Evolutionary conservation across 2,888 invertebrate genomes (phyloP).

Genomic region (Ophion slaviceki): DNA sequence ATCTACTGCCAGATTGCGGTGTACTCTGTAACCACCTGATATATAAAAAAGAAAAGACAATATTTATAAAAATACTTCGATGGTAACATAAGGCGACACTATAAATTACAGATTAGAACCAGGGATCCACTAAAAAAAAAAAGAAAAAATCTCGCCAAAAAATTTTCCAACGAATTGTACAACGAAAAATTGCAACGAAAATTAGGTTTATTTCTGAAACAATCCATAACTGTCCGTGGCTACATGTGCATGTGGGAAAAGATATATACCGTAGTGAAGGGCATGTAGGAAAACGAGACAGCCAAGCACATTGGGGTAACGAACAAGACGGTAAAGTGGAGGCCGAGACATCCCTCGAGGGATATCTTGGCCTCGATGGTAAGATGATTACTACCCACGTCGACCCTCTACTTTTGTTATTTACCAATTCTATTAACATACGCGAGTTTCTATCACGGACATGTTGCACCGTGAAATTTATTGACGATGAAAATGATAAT

Average conservation of each 20-base stretch:
- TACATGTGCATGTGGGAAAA: background rate
- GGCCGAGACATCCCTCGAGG: conserved; percentile 56
- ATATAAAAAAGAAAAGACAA: no score
- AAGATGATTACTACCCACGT: conserved; percentile 66
- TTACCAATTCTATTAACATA: conserved; percentile 62
- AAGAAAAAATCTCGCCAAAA: no score
- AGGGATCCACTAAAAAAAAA: no score
- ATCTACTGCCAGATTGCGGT: no score
- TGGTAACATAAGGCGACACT: no score
- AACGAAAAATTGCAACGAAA: no score
- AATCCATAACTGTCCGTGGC: no score
- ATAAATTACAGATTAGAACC: no score
- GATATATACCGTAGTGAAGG: conserved; percentile 1
- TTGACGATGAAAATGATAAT: background rate
- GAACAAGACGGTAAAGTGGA: conserved; percentile 39
- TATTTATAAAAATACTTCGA: no score
- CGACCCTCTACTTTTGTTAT: conserved; percentile 56
- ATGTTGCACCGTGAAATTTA: conserved; percentile 47
- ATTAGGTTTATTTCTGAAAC: no score
- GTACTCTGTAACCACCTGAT: no score
- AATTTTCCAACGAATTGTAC: no score
- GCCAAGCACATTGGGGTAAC: conserved; percentile 34
- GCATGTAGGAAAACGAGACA: conserved; percentile 22
- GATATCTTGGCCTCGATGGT: conserved; percentile 62
- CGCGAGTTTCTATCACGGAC: conserved; percentile 39